Base-by-base conservation (phyloP, 2,113 vertebrate species). In the Malurus cyaneus region DNA sequence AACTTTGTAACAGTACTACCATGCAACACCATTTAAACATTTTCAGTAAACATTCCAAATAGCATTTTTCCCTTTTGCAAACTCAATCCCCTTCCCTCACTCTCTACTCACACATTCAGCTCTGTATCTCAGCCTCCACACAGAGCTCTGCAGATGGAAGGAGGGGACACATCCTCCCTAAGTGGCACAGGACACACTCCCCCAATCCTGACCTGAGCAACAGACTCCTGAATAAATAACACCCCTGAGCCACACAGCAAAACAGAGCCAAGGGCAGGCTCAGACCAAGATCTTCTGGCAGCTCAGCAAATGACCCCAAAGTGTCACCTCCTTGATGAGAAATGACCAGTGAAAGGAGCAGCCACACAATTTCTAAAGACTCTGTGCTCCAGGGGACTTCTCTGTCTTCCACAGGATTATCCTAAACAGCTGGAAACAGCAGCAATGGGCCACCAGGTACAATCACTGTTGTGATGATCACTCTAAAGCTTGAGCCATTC, bases 61-160 rank as follows among this genome's bases (percentile, higher is more conserved):
- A 7, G 3, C 23, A 39, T n/a, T 20, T 72, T 50, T 53, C 17
- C 29, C 50, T 60, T 90, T 19, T 31, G 60, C 78, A 49, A 18
- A 57, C 47, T n/a, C 24, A 4, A n/a, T 11, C 19, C 52, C 60
- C 2, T 52, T 53, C 42, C 71, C 46, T 36, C 49, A 23, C 9
- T 21, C 79, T 54, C 31, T 15, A 50, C 78, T 83, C 42, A 7
- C 5, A 20, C 0, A 0, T 36, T 29, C 29, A 82, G 9, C 34
- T 88, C 86, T 1, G 0, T 2, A 6, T 4, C 56, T 34, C 42
- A 26, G 81, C 12, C 65, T 41, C 61, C 31, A 11, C 47, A 53
- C 50, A 71, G 34, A 41, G 56, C 8, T 4, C 9, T 14, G 32
- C 31, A 42, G 54, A 34, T 0, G 0, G 66, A 65, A 21, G 20